phyloP scores from a whole-genome alignment of 2,888 invertebrate genomes.

The Litoditis marina region DNA sequence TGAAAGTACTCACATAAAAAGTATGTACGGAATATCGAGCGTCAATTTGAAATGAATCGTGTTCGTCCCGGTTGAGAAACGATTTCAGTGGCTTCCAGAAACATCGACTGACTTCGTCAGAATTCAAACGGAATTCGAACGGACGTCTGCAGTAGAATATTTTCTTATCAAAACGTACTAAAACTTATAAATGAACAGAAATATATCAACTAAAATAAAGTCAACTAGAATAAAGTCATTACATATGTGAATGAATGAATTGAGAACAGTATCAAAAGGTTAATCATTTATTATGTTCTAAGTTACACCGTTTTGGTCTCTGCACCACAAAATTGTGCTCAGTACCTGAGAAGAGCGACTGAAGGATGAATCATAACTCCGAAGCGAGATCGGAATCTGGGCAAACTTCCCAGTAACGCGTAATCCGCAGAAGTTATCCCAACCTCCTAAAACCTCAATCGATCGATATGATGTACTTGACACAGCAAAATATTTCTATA shows the following conservation, averaged over 20 bases:
- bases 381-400: conserved; percentile 35
- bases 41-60: conserved; percentile 21
- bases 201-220: too few relatives aligned
- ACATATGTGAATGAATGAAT: too few relatives aligned
- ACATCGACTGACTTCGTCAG: conserved; percentile 22
- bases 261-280: too few relatives aligned
- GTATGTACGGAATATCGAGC: conserved; percentile 27
- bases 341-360: conserved; percentile 26
- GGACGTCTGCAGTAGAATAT: conserved; percentile 15
- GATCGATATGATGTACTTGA: not conserved
- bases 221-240: too few relatives aligned
- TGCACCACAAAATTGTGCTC: too few relatives aligned
- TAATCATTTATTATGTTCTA: too few relatives aligned
- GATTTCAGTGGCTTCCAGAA: conserved; percentile 31
- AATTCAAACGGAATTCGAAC: conserved; percentile 13
- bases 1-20: conserved; percentile 27
- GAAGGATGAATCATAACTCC: conserved; percentile 39
- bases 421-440: conserved; percentile 32
- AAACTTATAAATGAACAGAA: not conserved
- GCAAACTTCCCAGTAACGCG: conserved; percentile 32
- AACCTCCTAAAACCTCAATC: conserved; percentile 34
- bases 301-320: too few relatives aligned
- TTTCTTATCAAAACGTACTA: not conserved
- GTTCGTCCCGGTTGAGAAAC: conserved; percentile 24
- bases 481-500: too few relatives aligned